Base-by-base conservation (phyloP, 2,888 invertebrate species). In the Drosophila flavopinicola region DNA sequence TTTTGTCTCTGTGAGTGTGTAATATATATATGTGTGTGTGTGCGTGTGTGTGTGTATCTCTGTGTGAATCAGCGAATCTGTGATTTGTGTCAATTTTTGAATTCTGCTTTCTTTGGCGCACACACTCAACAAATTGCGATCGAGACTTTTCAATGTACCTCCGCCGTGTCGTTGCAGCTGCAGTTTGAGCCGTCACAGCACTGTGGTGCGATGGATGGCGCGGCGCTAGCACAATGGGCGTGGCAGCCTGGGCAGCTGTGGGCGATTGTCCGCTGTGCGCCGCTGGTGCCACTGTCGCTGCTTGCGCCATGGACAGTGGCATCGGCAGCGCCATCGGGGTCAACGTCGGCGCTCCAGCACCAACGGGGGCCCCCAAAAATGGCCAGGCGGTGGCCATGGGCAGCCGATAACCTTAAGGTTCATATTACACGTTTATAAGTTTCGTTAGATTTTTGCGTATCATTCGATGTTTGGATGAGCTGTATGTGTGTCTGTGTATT, bases 351-450 rank as follows among this genome's bases (percentile, higher is more conserved):
- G 92, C 91, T 86, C 92, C 91, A 83, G 92, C 92, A 83, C 92
- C 91, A 68, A 93, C 90, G 17, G 90, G 88, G 56, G 89, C 85
- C 56, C 93, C 92, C 92, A 95, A 93, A 94, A 95, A 95, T 91
- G 95, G 94, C 95, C 95, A 95, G 91, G 95, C 92, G 92, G 95
- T 91, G 92, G 94, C 94, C 92, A 94, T 93, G 90, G 95, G 94
- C 92, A 95, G 93, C 92, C 95, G 94, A 93, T 94, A 94, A 93
- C 95, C 95, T 94, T 89, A 53, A 68, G 66, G 78, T 87, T 63
- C 61, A 77, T 60, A 60, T 53, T 33, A 38, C 41, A 71, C 27
- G 44, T 54, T 82, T 56, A 78, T 70, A 59, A 79, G 64, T 72
- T 67, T 79, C 52, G 64, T 68, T 74, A 72, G 66, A 59, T 61